Conservation (phyloP, 2,797 vertebrate species). For the Alcedo atthis region DNA sequence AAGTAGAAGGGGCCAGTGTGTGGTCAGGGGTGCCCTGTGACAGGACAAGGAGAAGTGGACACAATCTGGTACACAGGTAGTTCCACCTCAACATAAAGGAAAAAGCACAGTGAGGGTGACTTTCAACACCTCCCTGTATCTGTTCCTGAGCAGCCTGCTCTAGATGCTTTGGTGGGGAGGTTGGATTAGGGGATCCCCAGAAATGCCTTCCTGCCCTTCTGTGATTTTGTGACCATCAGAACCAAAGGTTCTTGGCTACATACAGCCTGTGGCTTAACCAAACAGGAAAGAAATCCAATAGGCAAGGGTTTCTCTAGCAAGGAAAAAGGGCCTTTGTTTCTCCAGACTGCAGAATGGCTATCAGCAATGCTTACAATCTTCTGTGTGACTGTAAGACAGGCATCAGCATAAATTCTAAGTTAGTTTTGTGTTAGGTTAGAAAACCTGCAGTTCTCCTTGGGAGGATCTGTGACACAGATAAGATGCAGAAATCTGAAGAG, state of each 20-base stretch:
- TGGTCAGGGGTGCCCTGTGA: background rate
- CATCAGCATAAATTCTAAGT: background rate
- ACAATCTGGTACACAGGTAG: background rate
- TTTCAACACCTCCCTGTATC: background rate
- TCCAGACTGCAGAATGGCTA: background rate
- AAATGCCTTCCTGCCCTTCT: background rate
- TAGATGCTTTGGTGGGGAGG: background rate
- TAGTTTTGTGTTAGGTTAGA: background rate
- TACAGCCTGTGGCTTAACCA: background rate
- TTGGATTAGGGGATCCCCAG: background rate
- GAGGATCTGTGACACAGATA: conserved; percentile 53
- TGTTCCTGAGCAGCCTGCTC: background rate
- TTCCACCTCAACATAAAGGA: background rate
- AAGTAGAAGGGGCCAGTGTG: background rate
- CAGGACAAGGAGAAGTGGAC: background rate
- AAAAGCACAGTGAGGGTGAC: background rate
- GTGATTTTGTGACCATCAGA: background rate
- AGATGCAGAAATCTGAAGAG: conserved; percentile 24
- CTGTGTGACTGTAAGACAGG: background rate
- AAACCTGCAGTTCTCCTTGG: conserved; percentile 6
- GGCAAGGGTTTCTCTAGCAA: background rate
- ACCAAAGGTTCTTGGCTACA: background rate
- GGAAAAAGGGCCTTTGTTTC: background rate
- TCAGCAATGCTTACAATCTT: background rate
- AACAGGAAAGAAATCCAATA: background rate